Evolutionary conservation across 37 sponge, comb jelly and placozoan species (phyloP).

Genomic region (Agelas oroides): DNA sequence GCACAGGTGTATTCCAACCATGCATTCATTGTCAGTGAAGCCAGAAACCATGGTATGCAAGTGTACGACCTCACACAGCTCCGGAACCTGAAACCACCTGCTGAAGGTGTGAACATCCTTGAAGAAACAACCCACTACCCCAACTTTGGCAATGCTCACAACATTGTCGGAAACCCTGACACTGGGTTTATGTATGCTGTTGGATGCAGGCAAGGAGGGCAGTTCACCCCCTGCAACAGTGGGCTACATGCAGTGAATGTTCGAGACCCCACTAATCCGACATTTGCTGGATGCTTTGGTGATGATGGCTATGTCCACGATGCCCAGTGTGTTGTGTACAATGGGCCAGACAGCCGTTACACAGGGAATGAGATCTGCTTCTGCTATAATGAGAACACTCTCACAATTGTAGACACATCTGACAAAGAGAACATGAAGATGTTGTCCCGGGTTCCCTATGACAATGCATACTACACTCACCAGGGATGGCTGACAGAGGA

Average conservation of each 20-base stretch:
- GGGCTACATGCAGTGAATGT: conserved; percentile 77
- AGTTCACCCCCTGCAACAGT: conserved; percentile 42
- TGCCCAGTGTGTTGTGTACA: conserved; percentile 81
- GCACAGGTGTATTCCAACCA: conserved; percentile 66
- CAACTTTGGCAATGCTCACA: conserved; percentile 63
- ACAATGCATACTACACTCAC: conserved; percentile 54
- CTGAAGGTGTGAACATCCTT: conserved; percentile 2
- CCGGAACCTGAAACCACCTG: conserved; percentile 20
- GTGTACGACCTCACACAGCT: conserved; percentile 66
- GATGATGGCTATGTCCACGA: conserved; percentile 81
- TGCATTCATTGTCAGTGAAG: conserved; percentile 81
- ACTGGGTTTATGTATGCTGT: conserved; percentile 77
- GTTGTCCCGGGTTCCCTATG: conserved; percentile 55
- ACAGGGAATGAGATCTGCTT: conserved; percentile 68
- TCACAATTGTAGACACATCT: conserved; percentile 73
- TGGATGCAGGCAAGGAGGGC: conserved; percentile 10
- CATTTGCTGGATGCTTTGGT: conserved; percentile 62
- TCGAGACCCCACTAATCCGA: conserved; percentile 49
- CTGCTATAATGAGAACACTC: conserved; percentile 81
- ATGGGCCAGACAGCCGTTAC: conserved; percentile 60
- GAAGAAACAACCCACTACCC: conserved; percentile 37
- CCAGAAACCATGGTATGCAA: conserved; percentile 71
- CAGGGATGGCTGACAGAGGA: conserved; percentile 84
- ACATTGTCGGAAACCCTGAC: conserved; percentile 73
- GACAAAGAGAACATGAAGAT: conserved; percentile 54